Evolutionary conservation across 2,797 vertebrate genomes (phyloP), one percentile per base, ranked within the genome.

Genomic region (Ptychadena robeensis): DNA sequence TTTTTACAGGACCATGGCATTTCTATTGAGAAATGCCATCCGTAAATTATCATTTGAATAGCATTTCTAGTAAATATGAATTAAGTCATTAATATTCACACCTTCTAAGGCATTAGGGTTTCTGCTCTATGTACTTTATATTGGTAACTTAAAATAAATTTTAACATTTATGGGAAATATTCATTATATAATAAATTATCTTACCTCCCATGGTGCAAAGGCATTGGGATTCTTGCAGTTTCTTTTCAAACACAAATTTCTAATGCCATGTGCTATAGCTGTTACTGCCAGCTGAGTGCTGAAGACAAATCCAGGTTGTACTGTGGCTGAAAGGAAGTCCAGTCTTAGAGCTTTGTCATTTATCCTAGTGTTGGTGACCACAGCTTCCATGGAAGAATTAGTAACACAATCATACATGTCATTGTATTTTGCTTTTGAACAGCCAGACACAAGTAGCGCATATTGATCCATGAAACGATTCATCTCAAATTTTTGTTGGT

Each of bases 141-240:
- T 4, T 4, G 12, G 38, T 25, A 25, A 59, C n/a, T 59, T 9
- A 59, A n/a, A 9, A 59, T 59, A n/a, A 59, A 25, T 8, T 25
- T n/a, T n/a, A n/a, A n/a, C n/a, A 9, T 25, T 40, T 6, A 25
- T 25, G 25, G 8, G 27, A 61, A 61, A 61, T 61, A 61, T 28
- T 2, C 25, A 61, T 27, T 2, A 28, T 2, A 61, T 61, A 1
- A 61, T 61, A 28, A 32, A 8, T 65, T n/a, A 67, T 22, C 86
- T 8, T 96, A 97, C 96, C 95, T 97, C 89, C 94, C 94, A 96
- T 2, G 95, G 95, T 38, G 94, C 82, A 78, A 97, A 86, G 22
- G 87, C 80, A 59, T 82, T 90, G 0, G 93, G 87, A 57, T 93
- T 88, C 83, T 88, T 93, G 88, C 95, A 97, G 75, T 95, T 86